Evolutionary conservation across 2,888 invertebrate genomes (phyloP).

Genomic region (Xestia rhomboidea): DNA sequence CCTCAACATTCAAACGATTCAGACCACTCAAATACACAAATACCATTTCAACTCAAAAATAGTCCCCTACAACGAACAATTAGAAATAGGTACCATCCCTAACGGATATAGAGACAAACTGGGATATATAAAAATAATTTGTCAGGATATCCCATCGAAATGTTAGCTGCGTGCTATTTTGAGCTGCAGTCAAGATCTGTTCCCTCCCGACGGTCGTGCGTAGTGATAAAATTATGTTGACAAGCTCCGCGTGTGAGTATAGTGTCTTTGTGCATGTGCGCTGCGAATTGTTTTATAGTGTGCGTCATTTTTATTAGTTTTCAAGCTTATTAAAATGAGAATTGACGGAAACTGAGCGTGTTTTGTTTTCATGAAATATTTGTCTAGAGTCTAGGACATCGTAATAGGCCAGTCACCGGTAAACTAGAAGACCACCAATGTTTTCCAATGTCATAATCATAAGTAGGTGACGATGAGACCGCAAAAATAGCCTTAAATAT

Average conservation of each 20-base stretch:
- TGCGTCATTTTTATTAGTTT: conserved; percentile 14
- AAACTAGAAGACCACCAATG: background rate
- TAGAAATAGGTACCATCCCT: conserved; percentile 60
- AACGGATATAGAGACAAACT: conserved; percentile 82
- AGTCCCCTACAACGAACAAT: conserved; percentile 60
- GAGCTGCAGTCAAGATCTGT: conserved; percentile 60
- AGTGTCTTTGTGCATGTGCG: conserved; percentile 13
- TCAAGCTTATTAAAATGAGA: conserved; percentile 10
- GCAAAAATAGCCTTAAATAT: background rate
- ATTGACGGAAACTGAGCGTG: background rate
- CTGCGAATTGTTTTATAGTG: conserved; percentile 29
- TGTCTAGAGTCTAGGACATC: background rate
- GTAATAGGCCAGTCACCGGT: background rate
- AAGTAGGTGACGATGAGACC: too few relatives aligned
- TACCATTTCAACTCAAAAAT: conserved; percentile 49
- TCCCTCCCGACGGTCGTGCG: conserved; percentile 53
- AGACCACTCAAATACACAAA: conserved; percentile 32
- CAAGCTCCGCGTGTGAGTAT: conserved; percentile 34
- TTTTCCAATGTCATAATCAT: background rate
- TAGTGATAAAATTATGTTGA: conserved; percentile 62
- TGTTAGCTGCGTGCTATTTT: conserved; percentile 69
- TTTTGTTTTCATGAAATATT: conserved; percentile 5
- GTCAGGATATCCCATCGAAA: conserved; percentile 88
- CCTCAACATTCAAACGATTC: conserved; percentile 6
- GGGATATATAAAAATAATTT: conserved; percentile 88